Conservation (phyloP, 2,797 vertebrate species). For the Salmo trutta region DNA sequence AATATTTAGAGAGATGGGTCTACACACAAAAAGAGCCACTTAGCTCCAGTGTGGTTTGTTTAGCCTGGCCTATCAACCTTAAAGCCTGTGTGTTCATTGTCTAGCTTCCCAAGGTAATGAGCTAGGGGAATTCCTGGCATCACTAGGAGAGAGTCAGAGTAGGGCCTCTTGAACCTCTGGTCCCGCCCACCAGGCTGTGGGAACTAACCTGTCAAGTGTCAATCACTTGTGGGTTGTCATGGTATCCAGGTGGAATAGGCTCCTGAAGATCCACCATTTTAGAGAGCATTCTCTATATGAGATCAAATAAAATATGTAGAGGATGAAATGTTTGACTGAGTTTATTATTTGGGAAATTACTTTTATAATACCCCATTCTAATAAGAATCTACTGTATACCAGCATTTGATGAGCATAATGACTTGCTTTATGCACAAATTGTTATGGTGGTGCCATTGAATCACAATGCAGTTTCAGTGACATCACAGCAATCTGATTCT, state of each 20-base stretch:
- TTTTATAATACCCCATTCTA: no score
- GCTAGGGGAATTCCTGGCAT: slow-evolving; percentile 26
- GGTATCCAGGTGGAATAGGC: slow-evolving; percentile 16
- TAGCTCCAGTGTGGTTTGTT: background rate
- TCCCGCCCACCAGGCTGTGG: slow-evolving; percentile 1
- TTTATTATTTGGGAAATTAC: background rate
- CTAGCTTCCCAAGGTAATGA: slow-evolving; percentile 2
- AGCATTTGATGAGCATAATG: no score
- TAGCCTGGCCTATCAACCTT: background rate
- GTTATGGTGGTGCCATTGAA: no score
- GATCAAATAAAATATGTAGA: background rate
- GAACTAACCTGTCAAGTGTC: slow-evolving; percentile 24
- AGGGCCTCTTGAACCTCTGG: slow-evolving; percentile 1
- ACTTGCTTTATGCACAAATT: no score
- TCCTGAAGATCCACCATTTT: background rate
- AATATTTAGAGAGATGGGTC: background rate
- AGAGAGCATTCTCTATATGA: background rate
- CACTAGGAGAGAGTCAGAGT: background rate
- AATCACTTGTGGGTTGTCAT: slow-evolving; percentile 21
- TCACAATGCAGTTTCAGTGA: no score
- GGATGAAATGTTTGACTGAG: background rate
- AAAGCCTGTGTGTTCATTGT: background rate
- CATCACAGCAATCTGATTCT: no score
- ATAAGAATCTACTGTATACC: no score
- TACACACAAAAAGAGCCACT: background rate